Base-by-base conservation (phyloP, 2,888 invertebrate genomes). In the Morpho deidamia region DNA sequence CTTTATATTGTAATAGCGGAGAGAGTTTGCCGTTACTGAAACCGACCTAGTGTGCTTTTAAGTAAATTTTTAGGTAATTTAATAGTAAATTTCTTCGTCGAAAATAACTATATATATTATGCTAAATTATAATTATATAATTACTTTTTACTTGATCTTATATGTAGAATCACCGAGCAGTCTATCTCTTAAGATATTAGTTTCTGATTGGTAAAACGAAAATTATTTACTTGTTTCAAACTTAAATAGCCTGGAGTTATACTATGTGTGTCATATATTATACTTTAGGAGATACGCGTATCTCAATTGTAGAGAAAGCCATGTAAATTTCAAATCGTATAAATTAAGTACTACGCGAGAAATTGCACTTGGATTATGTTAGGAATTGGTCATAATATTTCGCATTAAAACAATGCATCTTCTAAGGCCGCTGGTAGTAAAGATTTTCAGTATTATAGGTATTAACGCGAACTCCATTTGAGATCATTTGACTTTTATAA, bases 241-340 rank as follows among this genome's bases (percentile, higher is more conserved):
- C 14, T 14, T 23, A n/a, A n/a, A n/a, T n/a, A 87, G 87, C 88
- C 87, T 87, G 87, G 88, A 88, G 78, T 83, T 74, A 72, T 78
- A 75, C n/a, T n/a, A n/a, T n/a, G n/a, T n/a, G n/a, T n/a, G 76
- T 79, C 79, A 85, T 85, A 85, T 86, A 87, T 88, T 84, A 87
- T 85, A 86, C 86, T 43, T 40, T 48, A 40, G 33, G 41, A 48
- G 39, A 32, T 52, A 23, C 39, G 4, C 23, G 23, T 23, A 23
- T 23, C 23, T 23, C 23, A 23, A 23, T 23, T 23, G 23, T 23
- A 23, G 23, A 23, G 23, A 23, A 23, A 23, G 23, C 23, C 23
- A 23, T 23, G 23, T 1, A 23, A 23, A 23, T 23, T 23, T 5
- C 23, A 3, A 37, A 37, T 37, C 35, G 8, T 10, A 37, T 37